Base-by-base conservation (phyloP, 1,140 invertebrate genomes). In the Drosophila equinoxialis region DNA sequence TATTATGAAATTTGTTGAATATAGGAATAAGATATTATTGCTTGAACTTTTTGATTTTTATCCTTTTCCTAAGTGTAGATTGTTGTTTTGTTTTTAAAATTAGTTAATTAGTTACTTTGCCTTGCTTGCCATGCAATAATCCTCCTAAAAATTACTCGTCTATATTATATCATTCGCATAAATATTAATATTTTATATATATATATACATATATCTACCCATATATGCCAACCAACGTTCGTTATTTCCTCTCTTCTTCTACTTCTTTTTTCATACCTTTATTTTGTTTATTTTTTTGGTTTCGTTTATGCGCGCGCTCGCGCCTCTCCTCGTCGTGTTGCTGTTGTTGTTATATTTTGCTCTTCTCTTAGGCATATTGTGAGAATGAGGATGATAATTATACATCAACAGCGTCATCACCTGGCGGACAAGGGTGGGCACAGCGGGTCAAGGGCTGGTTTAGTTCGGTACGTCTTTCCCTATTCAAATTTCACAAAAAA, bases 371-470 rank as follows among this genome's bases (percentile, higher is more conserved):
- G 91, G 91, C 80, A 81, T 92, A 76, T 92, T 86, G 77, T 92
- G 91, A 92, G 71, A 90, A 92, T 92, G 91, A 92, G 71, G 87
- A 92, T 90, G 83, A 91, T 90, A 79, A 85, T 92, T 78, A 90
- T 90, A 68, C 87, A 79, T 82, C 91, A 85, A 91, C 90, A 84
- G 90, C 92, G 86, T 91, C 92, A 92, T 93, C 93, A 79, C 92
- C 93, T 92, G 93, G 94, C 93, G 94, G 92, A 94, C 93, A 94
- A 92, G 94, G 94, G 93, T 94, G 94, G 94, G 94, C 94, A 93
- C 94, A 94, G 92, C 94, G 93, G 93, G 94, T 94, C 93, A 94
- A 94, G 91, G 93, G 93, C 92, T 94, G 94, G 94, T 94, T 94
- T 93, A 93, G 93, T 93, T 94, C 94, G 94, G 94, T 94, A 94